Conservation (phyloP, 2,113 vertebrate species). For the Stegastes partitus region DNA sequence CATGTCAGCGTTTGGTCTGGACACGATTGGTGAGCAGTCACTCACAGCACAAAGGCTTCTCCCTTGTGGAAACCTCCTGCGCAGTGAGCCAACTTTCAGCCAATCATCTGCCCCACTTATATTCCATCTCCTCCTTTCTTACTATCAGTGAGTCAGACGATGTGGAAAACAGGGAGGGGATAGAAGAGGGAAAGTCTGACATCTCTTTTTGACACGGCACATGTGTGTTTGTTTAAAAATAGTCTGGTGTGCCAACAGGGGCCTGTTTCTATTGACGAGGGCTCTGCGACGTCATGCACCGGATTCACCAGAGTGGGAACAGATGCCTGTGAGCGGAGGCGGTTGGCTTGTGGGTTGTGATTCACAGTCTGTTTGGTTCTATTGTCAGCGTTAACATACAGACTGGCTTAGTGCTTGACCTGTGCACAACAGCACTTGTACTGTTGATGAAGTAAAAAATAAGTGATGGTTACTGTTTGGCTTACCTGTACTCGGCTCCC, state of each 20-base stretch:
- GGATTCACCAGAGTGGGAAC: constrained; percentile 51
- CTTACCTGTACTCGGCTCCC: constrained; percentile 98
- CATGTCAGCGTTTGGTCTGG: constrained; percentile 66
- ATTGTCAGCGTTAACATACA: constrained; percentile 57
- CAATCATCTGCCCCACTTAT: constrained; percentile 53
- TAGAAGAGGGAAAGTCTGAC: constrained; percentile 80
- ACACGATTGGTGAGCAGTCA: constrained; percentile 31
- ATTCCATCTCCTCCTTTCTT: constrained; percentile 54
- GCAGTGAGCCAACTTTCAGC: constrained; percentile 22
- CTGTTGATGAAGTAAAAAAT: neutral
- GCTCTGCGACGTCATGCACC: constrained; percentile 34
- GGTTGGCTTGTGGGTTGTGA: constrained; percentile 57
- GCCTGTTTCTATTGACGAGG: constrained; percentile 58
- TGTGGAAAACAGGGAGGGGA: constrained; percentile 67
- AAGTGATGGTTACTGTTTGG: neutral
- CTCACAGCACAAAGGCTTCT: constrained; percentile 56
- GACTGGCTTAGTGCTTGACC: neutral
- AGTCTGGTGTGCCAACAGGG: constrained; percentile 51
- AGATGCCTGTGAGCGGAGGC: constrained; percentile 48
- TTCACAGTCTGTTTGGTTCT: constrained; percentile 63
- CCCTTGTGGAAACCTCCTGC: constrained; percentile 69
- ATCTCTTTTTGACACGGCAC: constrained; percentile 67
- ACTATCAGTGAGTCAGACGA: constrained; percentile 80
- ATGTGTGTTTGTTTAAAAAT: constrained; percentile 81
- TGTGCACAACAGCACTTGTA: neutral